These are phyloP conservation scores for Rattus rattus DNA, from an alignment of 2,113 vertebrate genomes.

Conservation along the genomic window DNA sequence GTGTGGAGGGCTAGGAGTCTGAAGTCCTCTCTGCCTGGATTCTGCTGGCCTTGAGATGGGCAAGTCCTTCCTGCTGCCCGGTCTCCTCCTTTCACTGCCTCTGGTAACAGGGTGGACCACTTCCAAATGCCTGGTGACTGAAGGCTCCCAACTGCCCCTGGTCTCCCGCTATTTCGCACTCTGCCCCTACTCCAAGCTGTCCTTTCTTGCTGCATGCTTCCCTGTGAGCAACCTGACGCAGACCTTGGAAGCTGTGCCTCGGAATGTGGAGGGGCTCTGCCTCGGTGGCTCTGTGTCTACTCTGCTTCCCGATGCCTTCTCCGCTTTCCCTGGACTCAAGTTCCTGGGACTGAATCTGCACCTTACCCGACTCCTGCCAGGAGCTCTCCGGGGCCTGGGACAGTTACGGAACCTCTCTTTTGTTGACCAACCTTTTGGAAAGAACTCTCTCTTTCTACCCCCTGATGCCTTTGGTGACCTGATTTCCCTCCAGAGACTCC, in stretches of 20 bases:
- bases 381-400: not conserved
- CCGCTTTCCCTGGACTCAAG: slow-evolving; percentile 33
- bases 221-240: not conserved
- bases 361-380: not conserved
- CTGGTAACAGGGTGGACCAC: not conserved
- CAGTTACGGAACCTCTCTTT: not conserved
- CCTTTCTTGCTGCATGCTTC: not conserved
- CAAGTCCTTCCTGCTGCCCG: not conserved
- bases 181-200: not conserved
- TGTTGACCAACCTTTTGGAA: fast-evolving
- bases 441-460: not conserved
- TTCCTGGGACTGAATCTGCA: not conserved
- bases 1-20: too few species aligned
- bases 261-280: slow-evolving; percentile 20
- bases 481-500: slow-evolving; percentile 31
- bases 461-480: not conserved
- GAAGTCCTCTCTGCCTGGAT: not conserved
- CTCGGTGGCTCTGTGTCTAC: not conserved
- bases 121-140: not conserved
- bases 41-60: not conserved
- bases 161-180: not conserved
- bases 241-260: slow-evolving; percentile 2
- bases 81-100: slow-evolving; percentile 45
- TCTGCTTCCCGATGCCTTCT: slow-evolving; percentile 43
- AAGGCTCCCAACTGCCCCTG: not conserved